Percentiles rank a stretch among this genome's conserved stretches.
Evolutionary conservation across 2,888 invertebrate genomes (phyloP).

Genomic region (Brachypterus glaber): DNA sequence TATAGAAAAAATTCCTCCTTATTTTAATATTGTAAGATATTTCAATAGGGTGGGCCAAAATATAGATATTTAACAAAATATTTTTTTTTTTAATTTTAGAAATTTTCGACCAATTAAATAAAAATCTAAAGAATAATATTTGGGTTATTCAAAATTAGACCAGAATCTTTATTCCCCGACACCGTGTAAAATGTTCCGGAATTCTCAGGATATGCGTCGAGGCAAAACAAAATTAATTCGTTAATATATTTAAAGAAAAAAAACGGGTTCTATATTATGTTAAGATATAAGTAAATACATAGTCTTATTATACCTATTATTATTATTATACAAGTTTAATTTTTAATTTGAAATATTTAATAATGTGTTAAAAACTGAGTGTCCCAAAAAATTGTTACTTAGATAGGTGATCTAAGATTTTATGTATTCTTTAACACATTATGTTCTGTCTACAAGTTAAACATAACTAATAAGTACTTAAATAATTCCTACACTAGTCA

Average conservation of each 20-base stretch:
- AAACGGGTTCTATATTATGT: conserved; percentile 38
- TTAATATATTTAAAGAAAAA: conserved; percentile 29
- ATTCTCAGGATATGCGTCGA: conserved; percentile 35
- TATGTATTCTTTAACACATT: conserved; percentile 17
- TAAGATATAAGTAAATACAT: conserved; percentile 30
- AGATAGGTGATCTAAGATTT: conserved; percentile 27
- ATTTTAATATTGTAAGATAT: no score
- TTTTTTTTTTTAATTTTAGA: no score
- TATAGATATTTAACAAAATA: no score
- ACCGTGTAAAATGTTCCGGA: conserved; percentile 40
- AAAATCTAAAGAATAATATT: no score
- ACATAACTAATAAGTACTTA: conserved; percentile 26
- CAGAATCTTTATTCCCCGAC: no score
- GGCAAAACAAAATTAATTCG: conserved; percentile 33
- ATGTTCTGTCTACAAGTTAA: conserved; percentile 30
- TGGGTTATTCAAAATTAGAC: no score
- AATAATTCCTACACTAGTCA: conserved; percentile 27
- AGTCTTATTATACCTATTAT: conserved; percentile 34
- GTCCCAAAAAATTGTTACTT: conserved; percentile 28
- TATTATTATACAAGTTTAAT: conserved; percentile 24
- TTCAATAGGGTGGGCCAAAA: no score
- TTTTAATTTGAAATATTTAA: conserved; percentile 24
- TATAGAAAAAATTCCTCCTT: no score
- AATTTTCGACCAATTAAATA: no score
- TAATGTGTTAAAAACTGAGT: conserved; percentile 13